phyloP scores from a whole-genome alignment of 2,888 invertebrate genomes.

The Troilus luridus region DNA sequence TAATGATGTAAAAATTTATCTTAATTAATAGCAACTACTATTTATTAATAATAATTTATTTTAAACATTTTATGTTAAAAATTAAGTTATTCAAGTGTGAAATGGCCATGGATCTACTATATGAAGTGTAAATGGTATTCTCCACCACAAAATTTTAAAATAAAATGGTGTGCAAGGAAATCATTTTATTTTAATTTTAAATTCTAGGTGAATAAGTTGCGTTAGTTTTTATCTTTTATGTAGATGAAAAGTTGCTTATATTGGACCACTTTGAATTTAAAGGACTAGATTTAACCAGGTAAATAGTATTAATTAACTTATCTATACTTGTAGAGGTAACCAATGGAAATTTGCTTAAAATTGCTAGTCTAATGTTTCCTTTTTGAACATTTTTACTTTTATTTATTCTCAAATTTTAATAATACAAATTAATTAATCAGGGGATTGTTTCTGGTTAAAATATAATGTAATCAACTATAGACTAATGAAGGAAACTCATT shows the following conservation, averaged over 20 bases:
- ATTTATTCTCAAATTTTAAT: too few relatives aligned
- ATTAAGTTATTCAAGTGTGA: neutral
- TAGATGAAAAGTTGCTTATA: neutral
- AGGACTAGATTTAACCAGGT: neutral
- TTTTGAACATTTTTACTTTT: neutral
- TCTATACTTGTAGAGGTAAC: neutral
- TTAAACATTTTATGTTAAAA: neutral
- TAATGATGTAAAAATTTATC: neutral
- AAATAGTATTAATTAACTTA: too few relatives aligned
- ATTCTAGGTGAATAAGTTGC: neutral
- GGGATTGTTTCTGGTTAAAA: too few relatives aligned
- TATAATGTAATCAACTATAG: too few relatives aligned
- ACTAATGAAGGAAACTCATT: too few relatives aligned
- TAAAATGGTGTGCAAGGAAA: neutral
- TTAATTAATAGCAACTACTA: neutral
- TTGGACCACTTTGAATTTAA: constrained; percentile 1
- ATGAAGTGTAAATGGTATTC: neutral
- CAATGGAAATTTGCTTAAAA: neutral
- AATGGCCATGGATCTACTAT: neutral
- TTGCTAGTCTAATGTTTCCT: neutral
- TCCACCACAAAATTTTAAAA: neutral
- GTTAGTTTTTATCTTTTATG: neutral
- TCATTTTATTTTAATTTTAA: neutral
- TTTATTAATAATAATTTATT: neutral
- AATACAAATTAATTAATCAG: too few relatives aligned